Evolutionary conservation across 2,797 vertebrate species (phyloP).

Genomic region (Enteromius thamalakanensis): DNA sequence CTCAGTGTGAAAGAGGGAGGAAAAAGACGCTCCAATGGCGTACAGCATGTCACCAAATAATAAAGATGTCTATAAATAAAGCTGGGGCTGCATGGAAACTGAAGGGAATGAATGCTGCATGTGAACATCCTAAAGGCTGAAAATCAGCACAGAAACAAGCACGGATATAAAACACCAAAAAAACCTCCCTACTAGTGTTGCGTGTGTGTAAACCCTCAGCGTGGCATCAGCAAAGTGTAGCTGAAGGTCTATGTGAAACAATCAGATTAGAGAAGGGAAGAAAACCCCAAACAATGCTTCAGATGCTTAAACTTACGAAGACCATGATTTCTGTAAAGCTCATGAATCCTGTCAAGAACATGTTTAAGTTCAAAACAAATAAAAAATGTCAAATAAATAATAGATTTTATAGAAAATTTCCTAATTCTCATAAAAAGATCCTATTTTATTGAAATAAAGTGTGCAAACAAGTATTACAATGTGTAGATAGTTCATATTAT

Average conservation of each 20-base stretch:
- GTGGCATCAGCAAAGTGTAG: not conserved
- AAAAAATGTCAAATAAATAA: not conserved
- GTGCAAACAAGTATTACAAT: too few species aligned
- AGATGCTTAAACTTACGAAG: not conserved
- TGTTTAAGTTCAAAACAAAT: not conserved
- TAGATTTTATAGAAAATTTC: not conserved
- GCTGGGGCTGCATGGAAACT: constrained; percentile 18
- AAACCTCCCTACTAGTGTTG: not conserved
- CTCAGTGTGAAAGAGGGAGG: constrained; percentile 32
- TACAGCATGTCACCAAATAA: constrained; percentile 14
- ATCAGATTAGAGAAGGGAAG: too few species aligned
- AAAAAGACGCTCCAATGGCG: not conserved
- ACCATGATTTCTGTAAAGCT: too few species aligned
- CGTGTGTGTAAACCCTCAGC: not conserved
- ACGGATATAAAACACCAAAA: not conserved
- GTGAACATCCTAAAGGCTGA: not conserved
- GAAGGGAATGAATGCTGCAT: not conserved
- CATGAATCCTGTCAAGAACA: not conserved
- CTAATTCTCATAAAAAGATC: not conserved
- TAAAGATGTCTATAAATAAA: constrained; percentile 42
- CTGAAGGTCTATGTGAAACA: not conserved
- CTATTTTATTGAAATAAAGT: not conserved
- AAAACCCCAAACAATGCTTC: not conserved
- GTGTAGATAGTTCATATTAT: too few species aligned
- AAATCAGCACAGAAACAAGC: not conserved